Base-by-base conservation (phyloP, 2,113 vertebrate genomes). In the Anarrhichthys ocellatus region DNA sequence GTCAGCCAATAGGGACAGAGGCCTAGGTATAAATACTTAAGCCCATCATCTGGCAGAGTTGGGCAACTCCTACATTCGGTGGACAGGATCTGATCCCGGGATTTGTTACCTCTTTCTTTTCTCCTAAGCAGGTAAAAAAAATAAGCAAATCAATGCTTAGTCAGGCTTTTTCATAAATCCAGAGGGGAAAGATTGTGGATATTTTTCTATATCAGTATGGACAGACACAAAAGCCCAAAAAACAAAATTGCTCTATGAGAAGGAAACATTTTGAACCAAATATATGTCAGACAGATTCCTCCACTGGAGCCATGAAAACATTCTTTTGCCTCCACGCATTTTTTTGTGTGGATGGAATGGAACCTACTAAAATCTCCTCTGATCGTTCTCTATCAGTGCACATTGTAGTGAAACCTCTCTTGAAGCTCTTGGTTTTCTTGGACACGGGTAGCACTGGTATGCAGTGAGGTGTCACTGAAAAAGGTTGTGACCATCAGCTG, bases 31-130 rank as follows among this genome's bases (percentile, higher is more conserved):
- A 96, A 95, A 95, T 80, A 68, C 84, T 82, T 72, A 74, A 82
- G 91, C 88, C 83, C 87, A 64, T 91, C 92, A 87, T 89, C 88
- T 94, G 91, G 80, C 73, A 92, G 82, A 94, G 91, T 92, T 94
- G 95, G 95, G 95, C 94, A 89, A 94, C 94, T 89, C 95, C 82
- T 95, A 93, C 90, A 94, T 92, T 94, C 89, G 95, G 94, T 94
- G 92, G 82, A 95, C 92, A 96, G 94, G 94, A 95, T 92, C 93
- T 95, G 95, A 96, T 95, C 95, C 95, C 95, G 73, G 94, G 94
- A 95, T 93, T 90, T 95, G 92, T 95, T 95, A 93, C 94, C 69
- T 88, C 90, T 92, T 94, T 94, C 90, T 91, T 94, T 94, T 92
- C 94, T 95, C 91, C 90, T 84, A 67, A 93, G 74, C 94, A 96